Conservation (phyloP, 2,797 vertebrate genomes). For the Pangasius krempfi region DNA sequence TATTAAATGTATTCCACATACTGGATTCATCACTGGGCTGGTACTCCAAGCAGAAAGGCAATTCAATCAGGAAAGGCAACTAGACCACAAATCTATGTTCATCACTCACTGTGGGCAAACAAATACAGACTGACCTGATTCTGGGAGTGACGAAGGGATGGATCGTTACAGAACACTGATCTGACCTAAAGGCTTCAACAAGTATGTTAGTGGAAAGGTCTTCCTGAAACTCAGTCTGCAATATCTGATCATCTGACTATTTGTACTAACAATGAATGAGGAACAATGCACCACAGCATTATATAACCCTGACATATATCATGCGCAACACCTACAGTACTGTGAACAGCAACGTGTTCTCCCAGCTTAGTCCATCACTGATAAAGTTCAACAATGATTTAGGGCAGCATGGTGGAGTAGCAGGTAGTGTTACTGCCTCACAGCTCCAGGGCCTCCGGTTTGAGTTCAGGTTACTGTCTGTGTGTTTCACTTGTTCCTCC, state of each 20-base stretch:
- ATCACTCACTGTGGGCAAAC: constrained; percentile 65
- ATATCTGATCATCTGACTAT: constrained; percentile 4
- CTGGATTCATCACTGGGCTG: constrained; percentile 58
- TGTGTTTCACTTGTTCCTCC: background rate
- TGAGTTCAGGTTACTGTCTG: background rate
- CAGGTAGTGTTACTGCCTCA: background rate
- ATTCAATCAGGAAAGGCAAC: constrained; percentile 59
- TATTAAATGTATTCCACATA: constrained; percentile 52
- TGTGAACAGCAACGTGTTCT: background rate
- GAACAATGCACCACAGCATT: background rate
- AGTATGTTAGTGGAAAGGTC: constrained; percentile 53
- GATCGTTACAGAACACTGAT: constrained; percentile 57
- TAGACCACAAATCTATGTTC: constrained; percentile 55
- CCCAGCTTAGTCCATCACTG: background rate
- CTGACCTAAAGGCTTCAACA: constrained; percentile 44
- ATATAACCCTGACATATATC: constrained; percentile 5
- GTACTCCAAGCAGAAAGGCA: constrained; percentile 53
- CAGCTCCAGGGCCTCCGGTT: background rate
- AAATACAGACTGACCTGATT: constrained; percentile 69
- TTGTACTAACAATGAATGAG: background rate
- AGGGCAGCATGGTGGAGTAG: background rate
- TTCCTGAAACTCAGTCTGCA: constrained; percentile 4
- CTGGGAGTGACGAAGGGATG: constrained; percentile 55
- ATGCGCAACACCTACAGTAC: background rate
- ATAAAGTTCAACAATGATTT: background rate